Base-by-base conservation (phyloP, 1,140 invertebrate genomes). In the Luehdorfia chinensis region DNA sequence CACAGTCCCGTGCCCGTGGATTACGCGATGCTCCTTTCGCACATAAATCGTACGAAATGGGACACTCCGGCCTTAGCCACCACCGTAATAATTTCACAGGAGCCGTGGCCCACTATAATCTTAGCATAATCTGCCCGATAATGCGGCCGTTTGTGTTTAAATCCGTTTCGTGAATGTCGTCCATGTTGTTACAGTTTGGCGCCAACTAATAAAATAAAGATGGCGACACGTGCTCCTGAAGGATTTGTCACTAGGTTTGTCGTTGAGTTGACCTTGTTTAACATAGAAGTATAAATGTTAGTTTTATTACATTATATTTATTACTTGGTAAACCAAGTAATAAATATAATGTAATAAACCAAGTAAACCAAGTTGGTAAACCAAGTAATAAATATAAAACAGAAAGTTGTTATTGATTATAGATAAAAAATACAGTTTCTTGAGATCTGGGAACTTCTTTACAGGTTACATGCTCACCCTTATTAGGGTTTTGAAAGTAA, bases 111-210 rank as follows among this genome's bases (percentile, higher is more conserved):
- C 76, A 83, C 78, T 77, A 75, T 83, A 84, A 83, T 84, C 80
- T 84, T 75, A 66, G 71, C 62, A 67, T 83, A 84, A 84, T 84
- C 80, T 81, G 67, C 56, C 68, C 75, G 74, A 84, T 84, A 84
- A 84, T 72, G 73, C 62, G 63, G 69, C 51, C 60, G 75, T 75
- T 78, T 72, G 73, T 50, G 73, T 74, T 78, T 75, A 75, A 81
- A 81, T 80, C 75, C 64, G 62, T 50, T 65, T 63, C 55, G 57
- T 46, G 51, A 70, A 52, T 59, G 63, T 48, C 55, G 50, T 64
- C 64, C 71, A 71, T 68, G 62, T 69, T 75, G 53, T 47, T 69
- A 60, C 60, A 60, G 61, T 74, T 78, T 66, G 55, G 69, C 72
- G 67, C 55, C 49, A 72, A 84, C 47, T 81, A 71, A 54, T 25